A percentile compares a stretch with the other conserved stretches of the same genome.
phyloP scores from a whole-genome alignment of 2,888 invertebrate species.

The Tetragonisca angustula region DNA sequence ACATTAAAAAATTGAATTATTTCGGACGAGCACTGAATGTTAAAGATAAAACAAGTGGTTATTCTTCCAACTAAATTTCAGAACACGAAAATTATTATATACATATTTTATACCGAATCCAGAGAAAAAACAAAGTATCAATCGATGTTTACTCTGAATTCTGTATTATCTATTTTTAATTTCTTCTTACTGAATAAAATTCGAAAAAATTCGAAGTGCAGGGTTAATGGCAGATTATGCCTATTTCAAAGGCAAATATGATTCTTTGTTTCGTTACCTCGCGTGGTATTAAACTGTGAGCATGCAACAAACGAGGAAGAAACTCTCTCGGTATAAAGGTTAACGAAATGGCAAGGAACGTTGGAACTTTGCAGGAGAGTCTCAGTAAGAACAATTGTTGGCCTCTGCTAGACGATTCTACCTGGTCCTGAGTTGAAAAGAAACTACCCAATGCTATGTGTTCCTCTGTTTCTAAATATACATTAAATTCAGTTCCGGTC shows the following conservation, averaged over 20 bases:
- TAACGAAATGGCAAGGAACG: conserved; percentile 34
- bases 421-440: background rate
- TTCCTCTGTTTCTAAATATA: background rate
- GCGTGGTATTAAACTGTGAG: background rate
- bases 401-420: conserved; percentile 19
- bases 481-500: conserved; percentile 10
- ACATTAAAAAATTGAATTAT: too few relatives aligned
- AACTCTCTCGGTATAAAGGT: conserved; percentile 18
- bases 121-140: too few relatives aligned
- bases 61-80: too few relatives aligned
- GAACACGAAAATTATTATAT: too few relatives aligned
- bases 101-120: too few relatives aligned
- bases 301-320: background rate
- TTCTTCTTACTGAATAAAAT: too few relatives aligned
- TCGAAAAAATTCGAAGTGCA: too few relatives aligned
- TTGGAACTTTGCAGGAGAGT: conserved; percentile 14
- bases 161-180: too few relatives aligned
- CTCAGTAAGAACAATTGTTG: conserved; percentile 20
- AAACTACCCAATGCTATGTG: background rate
- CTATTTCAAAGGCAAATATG: background rate
- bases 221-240: too few relatives aligned
- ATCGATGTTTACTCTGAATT: too few relatives aligned
- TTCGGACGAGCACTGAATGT: too few relatives aligned
- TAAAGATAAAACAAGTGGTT: too few relatives aligned
- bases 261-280: background rate